Base-by-base conservation (phyloP, 2,888 invertebrate genomes). In the Caenorhabditis doughertyi region DNA sequence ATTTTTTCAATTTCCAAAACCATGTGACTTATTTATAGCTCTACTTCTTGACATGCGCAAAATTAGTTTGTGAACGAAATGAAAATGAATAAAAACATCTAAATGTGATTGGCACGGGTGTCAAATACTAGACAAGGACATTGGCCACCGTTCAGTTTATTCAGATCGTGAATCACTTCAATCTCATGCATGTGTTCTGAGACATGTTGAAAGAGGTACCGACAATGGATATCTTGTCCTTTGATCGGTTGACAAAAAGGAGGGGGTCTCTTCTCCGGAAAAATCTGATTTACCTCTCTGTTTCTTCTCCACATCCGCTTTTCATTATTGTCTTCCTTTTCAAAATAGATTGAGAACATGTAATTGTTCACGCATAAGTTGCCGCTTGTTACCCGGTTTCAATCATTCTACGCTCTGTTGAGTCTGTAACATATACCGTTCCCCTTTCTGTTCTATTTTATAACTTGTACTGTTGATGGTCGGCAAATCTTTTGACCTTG, bases 361-460 rank as follows among this genome's bases (percentile, higher is more conserved):
- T 58, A 51, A 76, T 77, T 77, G 77, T 77, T 77, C 68, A 77
- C 68, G 77, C 68, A 68, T 70, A 68, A 68, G 68, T 68, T 60
- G 77, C 76, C 53, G 68, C 68, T 68, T 77, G 68, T 77, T 77
- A 68, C 77, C 77, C 68, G 77, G 77, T 77, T 77, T 77, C 68
- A 77, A 77, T 77, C 68, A 62, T 68, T 76, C 53, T 29, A 68
- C 77, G 77, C 77, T 58, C 77, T 77, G 47, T 55, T 77, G 77
- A 68, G 49, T 68, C 44, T 68, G 77, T 70, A 53, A 62, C 77
- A 76, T 73, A 29, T 53, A 62, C 51, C 64, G 72, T 62, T 62
- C 77, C 25, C 35, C 39, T 21, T 27, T 23, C 27, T 35, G 44
- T 18, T 29, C 9, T 47, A 47, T 32, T 44, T 65, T 51, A 58